phyloP scores from a whole-genome alignment of 2,113 vertebrate genomes.

The Python bivittatus region DNA sequence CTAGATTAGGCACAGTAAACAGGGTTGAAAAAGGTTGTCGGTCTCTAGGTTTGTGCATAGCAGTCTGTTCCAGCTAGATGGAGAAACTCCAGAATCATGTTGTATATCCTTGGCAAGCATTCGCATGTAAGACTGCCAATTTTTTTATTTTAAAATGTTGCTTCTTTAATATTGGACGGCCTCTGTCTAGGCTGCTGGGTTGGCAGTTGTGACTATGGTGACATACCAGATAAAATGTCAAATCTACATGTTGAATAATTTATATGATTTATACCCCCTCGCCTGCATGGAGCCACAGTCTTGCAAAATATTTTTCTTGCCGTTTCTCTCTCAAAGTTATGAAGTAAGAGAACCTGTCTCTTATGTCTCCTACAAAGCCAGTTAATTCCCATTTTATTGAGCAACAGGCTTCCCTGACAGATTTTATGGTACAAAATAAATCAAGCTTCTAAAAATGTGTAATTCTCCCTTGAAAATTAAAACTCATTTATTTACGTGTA shows the following conservation, averaged over 20 bases:
- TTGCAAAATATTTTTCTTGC: not conserved
- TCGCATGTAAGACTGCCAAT: not conserved
- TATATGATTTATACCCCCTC: not conserved
- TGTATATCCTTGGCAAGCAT: not conserved
- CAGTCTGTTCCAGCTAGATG: not conserved
- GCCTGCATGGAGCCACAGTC: not conserved
- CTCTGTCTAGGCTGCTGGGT: not conserved
- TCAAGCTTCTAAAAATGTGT: not conserved
- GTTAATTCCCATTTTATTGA: not conserved
- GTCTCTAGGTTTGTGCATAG: not conserved
- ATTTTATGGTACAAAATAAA: not conserved
- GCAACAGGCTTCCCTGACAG: constrained; percentile 13
- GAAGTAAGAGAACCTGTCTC: not conserved
- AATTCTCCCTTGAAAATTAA: constrained; percentile 34
- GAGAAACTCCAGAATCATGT: not conserved
- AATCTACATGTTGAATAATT: not conserved
- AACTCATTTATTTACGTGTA: constrained; percentile 1
- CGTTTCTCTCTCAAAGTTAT: not conserved
- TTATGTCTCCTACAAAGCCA: not conserved
- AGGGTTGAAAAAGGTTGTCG: not conserved
- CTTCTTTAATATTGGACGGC: not conserved
- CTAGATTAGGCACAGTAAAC: not conserved
- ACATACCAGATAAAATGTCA: not conserved
- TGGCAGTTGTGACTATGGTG: not conserved
- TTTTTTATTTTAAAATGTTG: not conserved